Base-by-base conservation (phyloP, 2,113 vertebrate genomes). In the Hippocampus abdominalis region DNA sequence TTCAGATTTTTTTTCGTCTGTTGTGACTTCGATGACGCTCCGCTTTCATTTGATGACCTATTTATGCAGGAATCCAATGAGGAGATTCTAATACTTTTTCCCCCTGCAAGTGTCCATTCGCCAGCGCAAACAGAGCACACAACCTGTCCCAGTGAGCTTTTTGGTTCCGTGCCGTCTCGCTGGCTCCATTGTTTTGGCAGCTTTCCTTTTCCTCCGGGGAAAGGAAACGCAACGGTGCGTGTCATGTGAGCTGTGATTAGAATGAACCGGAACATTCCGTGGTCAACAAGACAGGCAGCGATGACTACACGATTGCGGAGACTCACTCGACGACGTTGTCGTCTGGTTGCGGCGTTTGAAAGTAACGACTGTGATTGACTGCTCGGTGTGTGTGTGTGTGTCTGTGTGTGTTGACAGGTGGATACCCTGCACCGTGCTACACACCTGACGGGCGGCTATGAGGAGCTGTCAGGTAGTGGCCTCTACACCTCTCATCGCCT, bases 351-450 rank as follows among this genome's bases (percentile, higher is more conserved):
- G 25, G 18, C 48, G 21, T 48, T 66, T 12, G 23, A 75, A 32
- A 48, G 23, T 3, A 6, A 44, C 16, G 13, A n/a, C 21, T 69
- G 75, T 64, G 66, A 9, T 44, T 64, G 27, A 76, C 63, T 54
- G 7, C 42, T 44, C 0, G 10, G n/a, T 23, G 54, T 57, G 18
- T 8, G 48, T 51, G 8, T 64, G 46, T 62, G 46, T 29, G 57
- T 68, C 49, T 72, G 66, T 46, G 84, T 53, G 69, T 82, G 13
- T 79, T 51, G 48, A 60, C 67, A 93, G 92, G 92, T 89, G 92
- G 92, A 91, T 93, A 93, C 90, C 92, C 92, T 91, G 92, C 92
- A 87, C 92, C 92, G 73, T 93, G 92, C 86, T 93, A 93, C 91
- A 93, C 92, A 89, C 92, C 92, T 92, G 92, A 93, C 81, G 92